phyloP scores from a whole-genome alignment of 2,888 invertebrate species.

The Onthophagus sagittarius region DNA sequence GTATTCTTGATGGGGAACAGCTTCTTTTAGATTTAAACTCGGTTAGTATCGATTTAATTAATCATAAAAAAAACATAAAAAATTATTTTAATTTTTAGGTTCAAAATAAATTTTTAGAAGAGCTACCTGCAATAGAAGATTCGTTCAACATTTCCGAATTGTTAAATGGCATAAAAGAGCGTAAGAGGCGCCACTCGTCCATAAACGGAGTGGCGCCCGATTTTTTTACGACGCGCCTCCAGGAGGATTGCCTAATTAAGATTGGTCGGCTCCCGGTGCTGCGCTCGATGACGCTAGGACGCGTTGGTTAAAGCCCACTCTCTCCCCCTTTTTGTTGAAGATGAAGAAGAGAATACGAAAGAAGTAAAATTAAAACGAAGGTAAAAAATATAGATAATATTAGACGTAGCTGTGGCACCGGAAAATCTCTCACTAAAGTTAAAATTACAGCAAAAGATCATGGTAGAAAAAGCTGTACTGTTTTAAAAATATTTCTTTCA shows the following conservation, averaged over 20 bases:
- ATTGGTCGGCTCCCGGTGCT: conserved; percentile 42
- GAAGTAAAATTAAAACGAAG: background rate
- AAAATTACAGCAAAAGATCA: background rate
- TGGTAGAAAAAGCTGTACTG: background rate
- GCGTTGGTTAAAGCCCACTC: conserved; percentile 16
- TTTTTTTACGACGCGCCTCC: conserved; percentile 51
- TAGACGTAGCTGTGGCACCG: background rate
- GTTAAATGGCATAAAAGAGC: conserved; percentile 47
- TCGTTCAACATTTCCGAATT: conserved; percentile 38
- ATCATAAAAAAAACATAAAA: too few species aligned
- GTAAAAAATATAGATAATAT: background rate
- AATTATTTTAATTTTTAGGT: conserved; percentile 5
- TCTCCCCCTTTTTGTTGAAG: too few species aligned
- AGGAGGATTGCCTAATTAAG: conserved; percentile 43
- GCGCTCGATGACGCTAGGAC: conserved; percentile 42
- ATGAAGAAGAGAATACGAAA: background rate
- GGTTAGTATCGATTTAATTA: conserved; percentile 32
- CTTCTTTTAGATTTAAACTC: conserved; percentile 58
- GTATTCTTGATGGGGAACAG: conserved; percentile 60
- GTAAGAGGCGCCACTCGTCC: conserved; percentile 26
- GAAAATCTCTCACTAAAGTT: background rate
- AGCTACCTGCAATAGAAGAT: conserved; percentile 35
- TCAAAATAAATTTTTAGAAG: conserved; percentile 29
- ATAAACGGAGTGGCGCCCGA: conserved; percentile 37
- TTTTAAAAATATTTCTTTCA: background rate